Percentiles rank a stretch among this genome's conserved stretches.
Conservation (phyloP, 1,140 invertebrate species). For the Drosophila ercepeae region DNA sequence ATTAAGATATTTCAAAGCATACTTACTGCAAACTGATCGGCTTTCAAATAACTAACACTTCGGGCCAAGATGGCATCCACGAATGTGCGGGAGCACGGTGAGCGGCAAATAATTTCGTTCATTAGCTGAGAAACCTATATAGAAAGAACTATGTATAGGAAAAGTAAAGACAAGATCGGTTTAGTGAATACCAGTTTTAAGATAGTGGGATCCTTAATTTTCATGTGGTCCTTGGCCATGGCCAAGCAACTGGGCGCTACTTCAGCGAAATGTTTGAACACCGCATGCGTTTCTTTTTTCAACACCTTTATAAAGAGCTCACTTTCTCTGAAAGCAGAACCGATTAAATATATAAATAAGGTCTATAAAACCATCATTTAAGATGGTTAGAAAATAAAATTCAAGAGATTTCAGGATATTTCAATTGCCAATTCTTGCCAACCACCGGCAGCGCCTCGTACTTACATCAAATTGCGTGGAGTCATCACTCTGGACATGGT, state of each 20-base stretch:
- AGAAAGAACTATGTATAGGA: too few species aligned
- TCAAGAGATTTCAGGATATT: not conserved
- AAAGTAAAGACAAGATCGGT: not conserved
- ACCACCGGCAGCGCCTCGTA: not conserved
- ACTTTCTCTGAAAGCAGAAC: slow-evolving; percentile 38
- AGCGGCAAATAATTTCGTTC: slow-evolving; percentile 43
- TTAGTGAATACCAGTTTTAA: not conserved
- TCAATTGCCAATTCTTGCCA: not conserved
- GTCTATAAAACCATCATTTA: not conserved
- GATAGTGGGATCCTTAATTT: slow-evolving; percentile 1
- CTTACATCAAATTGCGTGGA: slow-evolving; percentile 53
- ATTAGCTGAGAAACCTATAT: slow-evolving; percentile 22
- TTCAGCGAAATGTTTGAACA: not conserved
- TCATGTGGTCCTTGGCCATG: not conserved
- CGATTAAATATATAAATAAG: too few species aligned
- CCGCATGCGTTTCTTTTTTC: slow-evolving; percentile 12
- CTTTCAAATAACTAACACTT: slow-evolving; percentile 21
- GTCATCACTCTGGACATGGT: slow-evolving; percentile 17
- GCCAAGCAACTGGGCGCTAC: slow-evolving; percentile 8
- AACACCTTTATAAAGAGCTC: slow-evolving; percentile 46
- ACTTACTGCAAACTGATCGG: slow-evolving; percentile 25
- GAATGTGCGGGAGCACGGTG: slow-evolving; percentile 6
- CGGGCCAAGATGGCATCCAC: slow-evolving; percentile 38
- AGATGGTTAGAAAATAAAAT: too few species aligned
- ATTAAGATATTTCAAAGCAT: not conserved